Base-by-base conservation (phyloP, 2,888 invertebrate species). In the Poecilobothrus nobilitatus region DNA sequence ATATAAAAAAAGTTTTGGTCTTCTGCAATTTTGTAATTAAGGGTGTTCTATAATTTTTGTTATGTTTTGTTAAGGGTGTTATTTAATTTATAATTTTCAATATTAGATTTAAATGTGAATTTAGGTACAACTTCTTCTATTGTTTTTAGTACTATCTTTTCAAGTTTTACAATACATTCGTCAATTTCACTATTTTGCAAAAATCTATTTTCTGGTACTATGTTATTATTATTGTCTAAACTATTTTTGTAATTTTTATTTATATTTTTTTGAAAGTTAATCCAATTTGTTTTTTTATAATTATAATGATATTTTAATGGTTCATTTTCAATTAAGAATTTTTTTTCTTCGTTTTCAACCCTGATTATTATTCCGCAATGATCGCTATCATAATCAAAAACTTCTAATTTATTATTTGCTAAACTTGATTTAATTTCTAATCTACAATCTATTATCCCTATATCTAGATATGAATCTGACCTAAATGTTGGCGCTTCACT, bases 21-120 rank as follows among this genome's bases (percentile, higher is more conserved):
- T 65, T 65, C 2, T 65, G 65, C 6, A 64, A 64, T 65, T 65
- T 65, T 65, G 15, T 65, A 12, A 65, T 34, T 10, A 34, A 12
- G 6, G 65, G 33, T 18, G 27, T 33, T n/a, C 18, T 65, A n/a
- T n/a, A n/a, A n/a, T n/a, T n/a, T n/a, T n/a, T n/a, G n/a, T n/a
- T n/a, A n/a, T n/a, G n/a, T n/a, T n/a, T n/a, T n/a, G n/a, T n/a
- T n/a, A n/a, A n/a, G n/a, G n/a, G n/a, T n/a, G n/a, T n/a, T n/a
- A n/a, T n/a, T n/a, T n/a, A n/a, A n/a, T n/a, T n/a, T n/a, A n/a
- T 33, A 34, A 15, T 15, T 18, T 15, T 33, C 65, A 18, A 27
- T n/a, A 33, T 6, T 5, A 9, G 2, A 33, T 65, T 65, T 27
- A 34, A 6, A 9, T 33, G 8, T 27, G 5, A 8, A 27, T 7